Base-by-base conservation (phyloP, 2,888 invertebrate genomes). In the Caenorhabditis doughertyi region DNA sequence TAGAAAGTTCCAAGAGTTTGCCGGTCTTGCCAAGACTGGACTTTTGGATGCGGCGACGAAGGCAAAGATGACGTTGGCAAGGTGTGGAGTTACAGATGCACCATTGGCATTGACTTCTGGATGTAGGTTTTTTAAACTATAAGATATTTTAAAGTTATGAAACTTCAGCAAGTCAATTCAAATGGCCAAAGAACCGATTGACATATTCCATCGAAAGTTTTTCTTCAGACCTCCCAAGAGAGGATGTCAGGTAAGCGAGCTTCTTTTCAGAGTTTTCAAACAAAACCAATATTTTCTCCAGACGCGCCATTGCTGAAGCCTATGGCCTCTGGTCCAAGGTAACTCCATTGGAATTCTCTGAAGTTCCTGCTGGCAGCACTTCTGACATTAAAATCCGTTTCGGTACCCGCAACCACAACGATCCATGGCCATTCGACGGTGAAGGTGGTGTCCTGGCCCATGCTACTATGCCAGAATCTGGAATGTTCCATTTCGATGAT, bases 1-100 rank as follows among this genome's bases (percentile, higher is more conserved):
- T 35, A 87, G 90, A 44, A 90, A 89, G 71, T 91, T 91, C 85
- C 91, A 91, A 87, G 91, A 91, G 62, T 91, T 91, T 72, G 91
- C 91, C 7, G 88, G 88, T 2, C 80, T 91, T 11, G 72, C 80
- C 18, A 84, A 85, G 32, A 91, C 91, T 3, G 91, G 91, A 25
- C 84, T 85, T 42, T 74, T 91, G 23, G 91, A 91, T 56, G 81
- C 81, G 3, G 81, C 79, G 44, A 91, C 91, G 8, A 87, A 86
- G 53, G 85, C 86, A 70, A 91, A 91, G 81, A 91, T 91, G 91
- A 89, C 90, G 0, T 79, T 89, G 53, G 88, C 91, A 0, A 79
- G 91, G 9, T 91, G 91, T 76, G 91, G 91, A 53, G 87, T 90
- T 5, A 85, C 87, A 5, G 91, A 91, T 68, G 90, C 90, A 4